phyloP scores from a whole-genome alignment of 2,888 invertebrate genomes.

The Agonopterix heracliana region DNA sequence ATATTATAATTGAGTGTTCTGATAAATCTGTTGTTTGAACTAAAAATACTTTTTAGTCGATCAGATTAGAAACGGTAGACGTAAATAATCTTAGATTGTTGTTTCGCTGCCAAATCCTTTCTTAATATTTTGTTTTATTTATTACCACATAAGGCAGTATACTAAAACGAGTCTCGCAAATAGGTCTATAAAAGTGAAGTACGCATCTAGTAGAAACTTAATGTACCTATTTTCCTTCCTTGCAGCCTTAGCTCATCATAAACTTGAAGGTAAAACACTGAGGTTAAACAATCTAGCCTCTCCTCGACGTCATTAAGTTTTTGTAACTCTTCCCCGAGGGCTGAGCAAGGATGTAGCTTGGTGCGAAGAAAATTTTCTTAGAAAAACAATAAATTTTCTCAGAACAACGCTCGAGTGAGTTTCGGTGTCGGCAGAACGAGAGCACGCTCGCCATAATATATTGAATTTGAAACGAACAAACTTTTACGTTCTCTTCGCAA shows the following conservation, averaged over 20 bases:
- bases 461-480: slow-evolving; percentile 76
- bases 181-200: neutral
- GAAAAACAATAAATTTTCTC: slow-evolving; percentile 75
- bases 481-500: slow-evolving; percentile 63
- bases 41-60: no score
- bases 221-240: neutral
- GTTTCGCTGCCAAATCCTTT: no score
- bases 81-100: no score
- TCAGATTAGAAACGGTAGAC: no score
- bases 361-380: slow-evolving; percentile 71
- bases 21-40: no score
- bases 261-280: slow-evolving; percentile 27
- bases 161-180: neutral
- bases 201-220: neutral
- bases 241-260: slow-evolving; percentile 23
- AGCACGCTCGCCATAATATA: slow-evolving; percentile 75
- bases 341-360: slow-evolving; percentile 49
- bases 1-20: neutral
- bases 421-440: slow-evolving; percentile 73
- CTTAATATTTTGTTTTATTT: neutral
- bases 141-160: neutral
- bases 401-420: slow-evolving; percentile 73
- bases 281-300: slow-evolving; percentile 35
- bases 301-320: slow-evolving; percentile 54
- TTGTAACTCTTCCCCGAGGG: slow-evolving; percentile 50